Conservation (phyloP, 2,797 vertebrate genomes). For the Lophius americanus region DNA sequence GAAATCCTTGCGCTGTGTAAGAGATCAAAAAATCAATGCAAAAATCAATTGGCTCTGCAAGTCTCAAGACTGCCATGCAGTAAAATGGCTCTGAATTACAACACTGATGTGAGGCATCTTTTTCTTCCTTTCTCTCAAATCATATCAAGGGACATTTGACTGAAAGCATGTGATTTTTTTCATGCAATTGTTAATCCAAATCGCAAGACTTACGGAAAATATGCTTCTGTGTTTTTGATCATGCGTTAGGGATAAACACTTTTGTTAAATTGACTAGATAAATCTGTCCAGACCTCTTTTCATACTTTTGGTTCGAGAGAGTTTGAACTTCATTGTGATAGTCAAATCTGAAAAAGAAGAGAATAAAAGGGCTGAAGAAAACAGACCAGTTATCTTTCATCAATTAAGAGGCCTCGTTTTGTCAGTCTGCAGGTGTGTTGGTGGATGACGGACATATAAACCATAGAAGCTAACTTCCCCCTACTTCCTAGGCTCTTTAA, state of each 20-base stretch:
- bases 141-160: constrained; percentile 57
- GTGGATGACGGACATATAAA: constrained; percentile 69
- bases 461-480: constrained; percentile 65
- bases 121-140: constrained; percentile 41
- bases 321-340: constrained; percentile 42
- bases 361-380: constrained; percentile 50
- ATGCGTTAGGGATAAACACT: constrained; percentile 23
- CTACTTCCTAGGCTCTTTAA: constrained; percentile 65
- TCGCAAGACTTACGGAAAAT: constrained; percentile 38
- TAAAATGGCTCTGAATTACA: constrained; percentile 76
- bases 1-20: constrained; percentile 52
- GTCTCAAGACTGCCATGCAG: constrained; percentile 79
- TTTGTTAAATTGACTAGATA: constrained; percentile 25
- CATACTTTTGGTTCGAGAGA: constrained; percentile 13
- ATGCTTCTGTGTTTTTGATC: constrained; percentile 28
- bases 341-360: constrained; percentile 51
- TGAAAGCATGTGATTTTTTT: constrained; percentile 55
- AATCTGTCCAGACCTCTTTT: constrained; percentile 31
- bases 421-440: constrained; percentile 62
- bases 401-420: constrained; percentile 71
- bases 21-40: constrained; percentile 56
- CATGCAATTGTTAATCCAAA: constrained; percentile 45
- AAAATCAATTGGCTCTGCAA: constrained; percentile 80
- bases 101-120: constrained; percentile 61
- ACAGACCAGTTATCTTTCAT: constrained; percentile 68